These are phyloP conservation scores for Apistogramma diplotaenia DNA, from an alignment of 2,113 vertebrate genomes.

Conservation along the genomic window DNA sequence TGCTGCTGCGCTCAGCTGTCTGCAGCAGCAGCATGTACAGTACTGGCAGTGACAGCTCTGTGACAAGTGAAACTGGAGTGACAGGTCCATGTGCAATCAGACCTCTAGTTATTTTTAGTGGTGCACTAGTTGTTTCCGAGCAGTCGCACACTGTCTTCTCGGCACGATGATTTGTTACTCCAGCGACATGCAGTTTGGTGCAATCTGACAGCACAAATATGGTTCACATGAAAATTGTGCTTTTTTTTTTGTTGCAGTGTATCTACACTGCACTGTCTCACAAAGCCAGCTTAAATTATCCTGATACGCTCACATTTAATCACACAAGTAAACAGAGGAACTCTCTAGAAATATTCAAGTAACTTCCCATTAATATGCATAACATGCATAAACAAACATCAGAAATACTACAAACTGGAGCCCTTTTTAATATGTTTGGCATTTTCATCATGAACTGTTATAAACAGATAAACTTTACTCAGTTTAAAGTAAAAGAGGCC, in stretches of 20 bases:
- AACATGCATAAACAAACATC: neutral
- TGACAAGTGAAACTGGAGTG: neutral
- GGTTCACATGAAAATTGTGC: neutral
- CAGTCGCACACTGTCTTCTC: neutral
- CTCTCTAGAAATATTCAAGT: neutral
- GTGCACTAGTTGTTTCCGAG: neutral
- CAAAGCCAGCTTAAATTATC: neutral
- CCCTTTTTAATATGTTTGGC: neutral
- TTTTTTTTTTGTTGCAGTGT: neutral
- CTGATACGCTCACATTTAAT: neutral
- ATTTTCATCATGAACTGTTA: neutral
- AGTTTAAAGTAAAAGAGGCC: neutral
- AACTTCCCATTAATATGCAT: neutral
- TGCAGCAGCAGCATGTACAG: constrained; percentile 45
- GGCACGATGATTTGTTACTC: neutral
- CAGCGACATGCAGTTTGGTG: neutral
- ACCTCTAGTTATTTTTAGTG: constrained; percentile 27
- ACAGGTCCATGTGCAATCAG: neutral
- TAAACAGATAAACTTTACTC: neutral
- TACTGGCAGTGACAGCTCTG: neutral
- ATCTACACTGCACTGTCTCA: neutral
- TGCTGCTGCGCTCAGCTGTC: constrained; percentile 5
- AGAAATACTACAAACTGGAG: neutral
- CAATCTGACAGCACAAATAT: neutral
- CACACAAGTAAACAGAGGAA: neutral